phyloP scores from a whole-genome alignment of 2,797 vertebrate species.

The Sorex maritimensis region DNA sequence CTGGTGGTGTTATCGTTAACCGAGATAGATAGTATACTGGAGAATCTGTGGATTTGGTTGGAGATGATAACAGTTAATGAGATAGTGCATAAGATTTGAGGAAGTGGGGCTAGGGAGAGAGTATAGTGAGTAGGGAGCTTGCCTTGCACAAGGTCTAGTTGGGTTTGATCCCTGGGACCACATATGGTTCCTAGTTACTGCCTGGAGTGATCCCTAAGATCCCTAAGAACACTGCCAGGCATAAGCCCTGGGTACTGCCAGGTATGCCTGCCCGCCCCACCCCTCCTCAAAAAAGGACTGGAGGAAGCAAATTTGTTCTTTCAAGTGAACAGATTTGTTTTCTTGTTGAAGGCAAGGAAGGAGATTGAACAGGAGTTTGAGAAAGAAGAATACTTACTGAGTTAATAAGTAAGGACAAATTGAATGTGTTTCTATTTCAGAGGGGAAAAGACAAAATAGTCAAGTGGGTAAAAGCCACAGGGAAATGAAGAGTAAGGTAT shows the following conservation, averaged over 20 bases:
- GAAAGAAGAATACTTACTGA: neutral
- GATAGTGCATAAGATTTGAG: neutral
- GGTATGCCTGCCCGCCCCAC: no score
- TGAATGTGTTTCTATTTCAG: neutral
- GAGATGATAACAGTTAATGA: neutral
- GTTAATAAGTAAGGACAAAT: conserved; percentile 10
- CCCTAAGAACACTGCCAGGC: no score
- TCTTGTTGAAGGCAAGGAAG: conserved; percentile 45
- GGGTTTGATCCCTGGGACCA: no score
- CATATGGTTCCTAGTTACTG: no score
- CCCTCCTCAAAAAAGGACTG: no score
- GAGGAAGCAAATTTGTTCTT: conserved; percentile 20
- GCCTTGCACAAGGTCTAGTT: no score
- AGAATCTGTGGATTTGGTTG: neutral
- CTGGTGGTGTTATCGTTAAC: neutral
- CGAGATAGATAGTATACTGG: neutral
- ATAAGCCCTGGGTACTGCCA: no score
- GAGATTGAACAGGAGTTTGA: conserved; percentile 15
- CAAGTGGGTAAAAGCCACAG: neutral
- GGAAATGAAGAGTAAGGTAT: conserved; percentile 27
- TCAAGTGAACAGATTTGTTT: neutral
- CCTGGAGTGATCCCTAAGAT: no score
- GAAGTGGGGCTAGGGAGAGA: neutral
- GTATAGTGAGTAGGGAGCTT: no score
- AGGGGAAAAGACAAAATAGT: neutral